These are phyloP conservation scores for Grus americana DNA, from an alignment of 2,113 vertebrate genomes.

Conservation along the genomic window DNA sequence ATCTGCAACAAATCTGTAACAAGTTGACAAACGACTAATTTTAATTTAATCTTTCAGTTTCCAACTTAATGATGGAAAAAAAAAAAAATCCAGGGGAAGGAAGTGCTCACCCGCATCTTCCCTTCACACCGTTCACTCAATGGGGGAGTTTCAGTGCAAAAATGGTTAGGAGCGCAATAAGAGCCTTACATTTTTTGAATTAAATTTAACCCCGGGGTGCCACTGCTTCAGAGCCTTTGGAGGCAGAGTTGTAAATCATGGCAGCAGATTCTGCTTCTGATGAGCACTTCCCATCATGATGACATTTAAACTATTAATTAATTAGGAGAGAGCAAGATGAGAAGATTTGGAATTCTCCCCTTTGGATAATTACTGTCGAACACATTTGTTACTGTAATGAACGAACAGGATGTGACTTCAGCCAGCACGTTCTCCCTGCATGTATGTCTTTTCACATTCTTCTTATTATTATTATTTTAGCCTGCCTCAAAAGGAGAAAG, in stretches of 20 bases:
- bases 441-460: neutral
- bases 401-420: conserved; percentile 58
- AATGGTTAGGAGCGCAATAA: conserved; percentile 69
- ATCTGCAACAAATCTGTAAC: conserved; percentile 70
- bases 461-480: neutral
- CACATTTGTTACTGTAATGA: conserved; percentile 73
- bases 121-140: conserved; percentile 65
- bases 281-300: conserved; percentile 81
- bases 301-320: conserved; percentile 89
- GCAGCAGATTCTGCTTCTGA: conserved; percentile 77
- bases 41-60: conserved; percentile 75
- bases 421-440: neutral
- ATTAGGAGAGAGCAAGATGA: conserved; percentile 80
- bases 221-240: conserved; percentile 66
- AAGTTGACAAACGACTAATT: conserved; percentile 77
- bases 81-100: neutral
- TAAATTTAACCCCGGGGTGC: conserved; percentile 82
- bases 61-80: conserved; percentile 35
- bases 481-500: neutral
- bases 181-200: conserved; percentile 75
- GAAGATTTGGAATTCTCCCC: conserved; percentile 75
- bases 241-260: conserved; percentile 77
- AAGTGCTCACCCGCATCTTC: conserved; percentile 46
- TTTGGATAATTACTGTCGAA: conserved; percentile 74
- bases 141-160: conserved; percentile 64